phyloP scores from a whole-genome alignment of 30 jellyfish, hydroid and myxozoan genomes.

The Mastigias papua region DNA sequence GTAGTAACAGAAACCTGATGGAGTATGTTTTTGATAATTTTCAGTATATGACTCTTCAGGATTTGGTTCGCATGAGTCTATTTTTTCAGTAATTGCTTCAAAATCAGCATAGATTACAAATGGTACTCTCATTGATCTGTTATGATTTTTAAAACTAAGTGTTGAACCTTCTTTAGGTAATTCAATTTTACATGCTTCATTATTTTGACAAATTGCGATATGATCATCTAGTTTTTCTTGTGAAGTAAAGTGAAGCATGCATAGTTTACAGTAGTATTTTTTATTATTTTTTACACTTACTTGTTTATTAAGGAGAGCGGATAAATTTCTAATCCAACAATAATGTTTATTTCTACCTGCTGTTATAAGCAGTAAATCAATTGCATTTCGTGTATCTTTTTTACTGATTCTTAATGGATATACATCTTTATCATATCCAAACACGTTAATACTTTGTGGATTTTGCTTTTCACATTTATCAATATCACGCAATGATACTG shows the following conservation, averaged over 20 bases:
- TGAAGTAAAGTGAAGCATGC: not conserved
- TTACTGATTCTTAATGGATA: not conserved
- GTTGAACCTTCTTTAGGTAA: not conserved
- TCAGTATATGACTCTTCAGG: not conserved
- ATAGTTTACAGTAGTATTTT: not conserved
- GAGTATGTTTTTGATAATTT: not conserved
- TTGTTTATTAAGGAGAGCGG: not conserved
- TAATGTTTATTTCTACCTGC: not conserved
- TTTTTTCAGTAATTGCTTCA: not conserved
- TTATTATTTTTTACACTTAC: not conserved
- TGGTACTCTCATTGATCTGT: not conserved
- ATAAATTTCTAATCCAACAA: conserved; percentile 5
- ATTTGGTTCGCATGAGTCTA: not conserved
- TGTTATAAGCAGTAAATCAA: not conserved
- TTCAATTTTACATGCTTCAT: not conserved
- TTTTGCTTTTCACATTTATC: not conserved
- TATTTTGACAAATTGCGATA: not conserved
- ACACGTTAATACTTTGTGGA: not conserved
- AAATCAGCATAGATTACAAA: too few species aligned
- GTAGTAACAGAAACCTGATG: conserved; percentile 1
- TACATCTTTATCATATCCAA: not conserved
- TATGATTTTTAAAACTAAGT: not conserved
- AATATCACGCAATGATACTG: not conserved
- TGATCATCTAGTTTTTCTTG: not conserved
- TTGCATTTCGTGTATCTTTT: not conserved